A percentile compares a stretch with the other conserved stretches of the same genome.
Conservation (phyloP, 2,888 invertebrate genomes). For the Oxytorus armatus region DNA sequence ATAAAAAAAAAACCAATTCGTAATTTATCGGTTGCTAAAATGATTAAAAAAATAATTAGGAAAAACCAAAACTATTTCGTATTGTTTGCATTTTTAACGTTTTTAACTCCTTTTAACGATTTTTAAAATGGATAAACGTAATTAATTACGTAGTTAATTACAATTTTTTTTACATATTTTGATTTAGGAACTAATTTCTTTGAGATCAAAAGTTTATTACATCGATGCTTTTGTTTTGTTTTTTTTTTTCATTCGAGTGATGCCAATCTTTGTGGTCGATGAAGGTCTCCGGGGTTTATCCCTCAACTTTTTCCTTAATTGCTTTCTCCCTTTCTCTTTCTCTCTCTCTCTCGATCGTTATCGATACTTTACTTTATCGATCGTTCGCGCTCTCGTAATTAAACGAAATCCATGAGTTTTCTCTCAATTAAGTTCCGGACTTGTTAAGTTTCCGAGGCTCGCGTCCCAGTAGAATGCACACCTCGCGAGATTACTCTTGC, state of each 20-base stretch:
- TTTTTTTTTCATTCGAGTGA: slow-evolving; percentile 6
- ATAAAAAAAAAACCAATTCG: no score
- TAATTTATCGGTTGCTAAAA: no score
- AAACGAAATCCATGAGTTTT: slow-evolving; percentile 61
- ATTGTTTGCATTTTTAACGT: no score
- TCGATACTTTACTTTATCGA: slow-evolving; percentile 19
- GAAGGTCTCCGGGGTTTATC: slow-evolving; percentile 8
- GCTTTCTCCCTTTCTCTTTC: slow-evolving; percentile 29
- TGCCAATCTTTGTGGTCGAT: slow-evolving; percentile 9
- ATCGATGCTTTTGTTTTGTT: no score
- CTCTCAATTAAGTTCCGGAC: slow-evolving; percentile 64
- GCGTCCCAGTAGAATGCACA: background rate
- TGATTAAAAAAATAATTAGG: no score
- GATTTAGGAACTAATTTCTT: no score
- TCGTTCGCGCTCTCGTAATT: slow-evolving; percentile 42
- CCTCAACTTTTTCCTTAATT: slow-evolving; percentile 36
- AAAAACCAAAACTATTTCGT: no score
- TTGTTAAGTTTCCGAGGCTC: slow-evolving; percentile 37
- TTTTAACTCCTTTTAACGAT: no score
- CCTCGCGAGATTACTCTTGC: slow-evolving; percentile 29
- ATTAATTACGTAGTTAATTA: no score
- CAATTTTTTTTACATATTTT: no score
- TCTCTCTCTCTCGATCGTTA: slow-evolving; percentile 12
- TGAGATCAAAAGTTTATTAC: no score
- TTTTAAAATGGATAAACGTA: no score